These are phyloP conservation scores for Orchestes rusci DNA, from an alignment of 2,888 invertebrate species.

Conservation along the genomic window DNA sequence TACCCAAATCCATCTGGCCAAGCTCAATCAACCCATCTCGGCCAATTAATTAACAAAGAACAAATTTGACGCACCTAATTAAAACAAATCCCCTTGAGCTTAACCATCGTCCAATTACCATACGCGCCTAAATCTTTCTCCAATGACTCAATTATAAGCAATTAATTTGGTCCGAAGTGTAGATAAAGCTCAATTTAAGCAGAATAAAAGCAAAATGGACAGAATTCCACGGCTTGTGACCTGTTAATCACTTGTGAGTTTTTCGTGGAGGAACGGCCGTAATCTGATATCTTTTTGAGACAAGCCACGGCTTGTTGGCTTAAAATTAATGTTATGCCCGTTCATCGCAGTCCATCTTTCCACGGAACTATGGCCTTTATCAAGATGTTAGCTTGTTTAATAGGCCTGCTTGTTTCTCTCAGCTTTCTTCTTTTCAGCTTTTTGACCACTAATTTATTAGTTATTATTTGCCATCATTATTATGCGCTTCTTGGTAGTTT, in stretches of 20 bases:
- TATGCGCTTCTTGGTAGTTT: constrained; percentile 14
- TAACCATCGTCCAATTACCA: constrained; percentile 9
- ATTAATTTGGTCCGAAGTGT: constrained; percentile 15
- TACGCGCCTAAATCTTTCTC: constrained; percentile 10
- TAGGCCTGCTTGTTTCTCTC: constrained; percentile 41
- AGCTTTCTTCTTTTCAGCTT: constrained; percentile 12
- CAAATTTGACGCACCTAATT: constrained; percentile 14
- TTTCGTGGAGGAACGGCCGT: constrained; percentile 41
- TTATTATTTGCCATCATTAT: constrained; percentile 21
- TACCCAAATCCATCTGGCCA: no score
- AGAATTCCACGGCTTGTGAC: constrained; percentile 14
- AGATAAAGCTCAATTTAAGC: constrained; percentile 15
- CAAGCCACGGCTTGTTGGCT: constrained; percentile 43
- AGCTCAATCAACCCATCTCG: no score
- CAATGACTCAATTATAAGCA: constrained; percentile 16
- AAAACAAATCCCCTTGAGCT: constrained; percentile 10
- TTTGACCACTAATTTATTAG: constrained; percentile 22
- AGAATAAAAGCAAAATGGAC: constrained; percentile 13
- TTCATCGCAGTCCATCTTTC: constrained; percentile 43
- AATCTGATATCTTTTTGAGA: constrained; percentile 42
- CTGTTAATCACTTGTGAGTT: constrained; percentile 26
- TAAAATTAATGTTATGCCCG: constrained; percentile 46
- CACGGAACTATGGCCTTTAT: constrained; percentile 41
- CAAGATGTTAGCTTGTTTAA: constrained; percentile 47
- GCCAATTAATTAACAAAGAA: constrained; percentile 14